phyloP scores from a whole-genome alignment of 2,888 invertebrate genomes.

The Microchrysa polita region DNA sequence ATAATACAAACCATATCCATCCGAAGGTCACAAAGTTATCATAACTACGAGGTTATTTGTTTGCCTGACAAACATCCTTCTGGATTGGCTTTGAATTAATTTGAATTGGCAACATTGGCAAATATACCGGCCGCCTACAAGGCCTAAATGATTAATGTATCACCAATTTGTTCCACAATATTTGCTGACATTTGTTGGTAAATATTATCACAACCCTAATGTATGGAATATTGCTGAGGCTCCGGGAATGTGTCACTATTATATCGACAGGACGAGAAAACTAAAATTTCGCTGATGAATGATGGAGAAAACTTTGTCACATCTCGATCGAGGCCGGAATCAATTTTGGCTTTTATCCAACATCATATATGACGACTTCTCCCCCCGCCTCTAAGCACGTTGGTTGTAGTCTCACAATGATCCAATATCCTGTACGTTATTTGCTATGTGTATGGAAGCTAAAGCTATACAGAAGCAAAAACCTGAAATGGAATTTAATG shows the following conservation, averaged over 20 bases:
- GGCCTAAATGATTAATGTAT: slow-evolving; percentile 35
- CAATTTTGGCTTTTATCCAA: slow-evolving; percentile 29
- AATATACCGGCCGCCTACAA: background rate
- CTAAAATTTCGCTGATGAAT: slow-evolving; percentile 36
- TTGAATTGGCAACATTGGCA: slow-evolving; percentile 27
- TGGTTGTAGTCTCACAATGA: slow-evolving; percentile 4
- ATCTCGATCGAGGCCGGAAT: slow-evolving; percentile 35
- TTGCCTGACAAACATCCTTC: slow-evolving; percentile 11
- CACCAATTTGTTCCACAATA: slow-evolving; percentile 33
- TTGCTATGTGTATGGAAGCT: background rate
- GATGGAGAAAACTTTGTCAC: slow-evolving; percentile 42
- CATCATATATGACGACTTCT: background rate
- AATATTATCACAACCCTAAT: slow-evolving; percentile 32
- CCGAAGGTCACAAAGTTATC: background rate
- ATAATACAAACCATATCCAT: background rate
- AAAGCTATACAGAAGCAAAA: background rate
- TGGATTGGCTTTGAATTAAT: slow-evolving; percentile 22
- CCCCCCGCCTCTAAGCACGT: background rate
- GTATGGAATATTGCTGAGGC: background rate
- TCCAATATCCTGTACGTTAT: slow-evolving; percentile 16
- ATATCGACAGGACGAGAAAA: background rate
- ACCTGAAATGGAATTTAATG: slow-evolving; percentile 29
- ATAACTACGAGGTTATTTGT: background rate
- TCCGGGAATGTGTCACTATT: background rate
- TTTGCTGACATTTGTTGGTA: slow-evolving; percentile 40